These are phyloP conservation scores for Athetis lepigone DNA, from an alignment of 2,888 invertebrate genomes.

Conservation along the genomic window DNA sequence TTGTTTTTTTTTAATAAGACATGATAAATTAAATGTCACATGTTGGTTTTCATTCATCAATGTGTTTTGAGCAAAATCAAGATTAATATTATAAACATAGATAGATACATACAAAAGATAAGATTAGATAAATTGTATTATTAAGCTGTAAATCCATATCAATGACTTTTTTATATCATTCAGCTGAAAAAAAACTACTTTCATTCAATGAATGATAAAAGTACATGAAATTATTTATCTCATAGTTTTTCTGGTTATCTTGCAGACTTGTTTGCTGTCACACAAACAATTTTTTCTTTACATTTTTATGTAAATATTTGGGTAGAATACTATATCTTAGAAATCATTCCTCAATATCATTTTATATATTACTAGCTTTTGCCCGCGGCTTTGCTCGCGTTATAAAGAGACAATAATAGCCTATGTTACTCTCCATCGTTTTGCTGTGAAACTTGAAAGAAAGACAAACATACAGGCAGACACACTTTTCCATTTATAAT, in stretches of 20 bases:
- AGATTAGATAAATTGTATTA: slow-evolving; percentile 22
- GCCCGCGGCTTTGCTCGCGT: too few relatives aligned
- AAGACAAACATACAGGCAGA: too few relatives aligned
- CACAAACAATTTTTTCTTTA: neutral
- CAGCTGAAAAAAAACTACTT: neutral
- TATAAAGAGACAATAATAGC: too few relatives aligned
- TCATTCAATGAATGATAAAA: neutral
- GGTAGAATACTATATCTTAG: too few relatives aligned
- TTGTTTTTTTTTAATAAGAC: neutral
- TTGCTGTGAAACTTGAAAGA: too few relatives aligned
- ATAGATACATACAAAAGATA: slow-evolving; percentile 1
- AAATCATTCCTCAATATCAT: too few relatives aligned
- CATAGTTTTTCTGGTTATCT: neutral
- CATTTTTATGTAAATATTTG: neutral
- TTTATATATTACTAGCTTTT: too few relatives aligned
- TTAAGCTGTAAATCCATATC: slow-evolving; percentile 2
- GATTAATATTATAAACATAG: slow-evolving; percentile 3
- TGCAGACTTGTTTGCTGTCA: neutral
- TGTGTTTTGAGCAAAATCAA: neutral
- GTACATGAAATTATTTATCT: neutral
- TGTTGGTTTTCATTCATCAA: neutral
- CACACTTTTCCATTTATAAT: too few relatives aligned
- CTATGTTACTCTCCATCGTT: too few relatives aligned
- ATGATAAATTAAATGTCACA: neutral
- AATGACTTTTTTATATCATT: neutral